Base-by-base conservation (phyloP, 2,113 vertebrate genomes). In the Raja brachyura region DNA sequence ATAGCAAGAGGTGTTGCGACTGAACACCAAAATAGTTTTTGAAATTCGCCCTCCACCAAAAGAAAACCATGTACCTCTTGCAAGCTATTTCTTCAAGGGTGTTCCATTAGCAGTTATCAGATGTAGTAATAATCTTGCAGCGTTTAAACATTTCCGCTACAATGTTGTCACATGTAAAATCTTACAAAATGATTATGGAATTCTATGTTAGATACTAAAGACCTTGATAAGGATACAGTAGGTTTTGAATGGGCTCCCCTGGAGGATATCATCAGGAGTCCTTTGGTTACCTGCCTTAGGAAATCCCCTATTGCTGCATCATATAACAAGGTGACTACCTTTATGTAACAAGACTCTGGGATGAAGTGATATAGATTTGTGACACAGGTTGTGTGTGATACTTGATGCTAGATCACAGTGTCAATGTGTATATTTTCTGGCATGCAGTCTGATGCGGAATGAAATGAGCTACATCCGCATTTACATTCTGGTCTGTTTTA, bases 71-170 rank as follows among this genome's bases (percentile, higher is more conserved):
- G 90, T 74, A 25, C 90, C 22, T 48, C 16, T 73, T 18, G 25
- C 22, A 54, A 73, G 10, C 81, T 31, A 13, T 63, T 88, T 59
- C 90, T 73, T 14, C 73, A n/a, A 20, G 25, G 33, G 90, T 31
- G 39, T 92, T 74, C 48, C 33, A 28, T 92, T 73, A 22, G 68
- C 22, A 5, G 66, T 73, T 92, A 74, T 92, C 68, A 92, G 90
- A 92, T 92, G 10, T 73, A 92, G 90, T 92, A 92, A 92, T 70
- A 74, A 92, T 92, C 68, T 33, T 92, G 90, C 90, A 92, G 68
- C 66, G 25, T 13, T 92, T 48, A 4, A 39, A 11, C 54, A 22
- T 73, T 25, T 92, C 39, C 33, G 25, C 20, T 54, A 54, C 33
- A 22, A 54, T 73, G 9, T 68, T 2, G 68, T 48, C 25, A 48